Conservation (phyloP, 1,140 invertebrate genomes). For the Caenorhabditis inopinata region DNA sequence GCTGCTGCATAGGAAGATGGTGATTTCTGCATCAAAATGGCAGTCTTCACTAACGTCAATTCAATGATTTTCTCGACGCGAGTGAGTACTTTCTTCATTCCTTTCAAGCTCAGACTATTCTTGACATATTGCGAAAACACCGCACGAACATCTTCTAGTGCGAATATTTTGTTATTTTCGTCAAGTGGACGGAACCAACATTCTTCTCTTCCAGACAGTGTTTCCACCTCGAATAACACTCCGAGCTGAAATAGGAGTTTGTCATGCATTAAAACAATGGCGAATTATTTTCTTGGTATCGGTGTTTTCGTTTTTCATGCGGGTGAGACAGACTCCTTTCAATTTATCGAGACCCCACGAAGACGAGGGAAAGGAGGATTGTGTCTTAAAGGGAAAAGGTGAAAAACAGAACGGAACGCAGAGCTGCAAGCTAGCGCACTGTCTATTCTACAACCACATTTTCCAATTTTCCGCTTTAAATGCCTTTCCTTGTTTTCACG, state of each 20-base stretch:
- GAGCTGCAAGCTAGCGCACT: no score
- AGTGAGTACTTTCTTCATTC: constrained; percentile 36
- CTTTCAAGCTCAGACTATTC: constrained; percentile 39
- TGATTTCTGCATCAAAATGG: constrained; percentile 25
- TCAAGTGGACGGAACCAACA: constrained; percentile 28
- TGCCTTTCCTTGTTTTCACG: no score
- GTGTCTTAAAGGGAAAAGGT: no score
- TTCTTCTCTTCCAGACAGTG: neutral
- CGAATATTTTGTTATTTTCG: neutral
- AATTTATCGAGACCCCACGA: no score
- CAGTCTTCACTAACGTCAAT: constrained; percentile 31
- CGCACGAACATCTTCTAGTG: constrained; percentile 27
- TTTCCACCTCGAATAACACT: constrained; percentile 27
- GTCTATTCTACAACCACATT: no score
- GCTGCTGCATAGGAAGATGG: constrained; percentile 28
- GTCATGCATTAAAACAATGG: no score
- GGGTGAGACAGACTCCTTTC: no score
- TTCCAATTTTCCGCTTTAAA: no score
- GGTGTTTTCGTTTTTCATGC: no score
- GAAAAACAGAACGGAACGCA: no score
- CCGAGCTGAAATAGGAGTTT: constrained; percentile 29
- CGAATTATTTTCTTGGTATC: no score
- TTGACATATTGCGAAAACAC: constrained; percentile 36
- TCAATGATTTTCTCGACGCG: constrained; percentile 29
- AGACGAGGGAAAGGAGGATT: no score